Base-by-base conservation (phyloP, 2,113 vertebrate species). In the Regulus satrapa region DNA sequence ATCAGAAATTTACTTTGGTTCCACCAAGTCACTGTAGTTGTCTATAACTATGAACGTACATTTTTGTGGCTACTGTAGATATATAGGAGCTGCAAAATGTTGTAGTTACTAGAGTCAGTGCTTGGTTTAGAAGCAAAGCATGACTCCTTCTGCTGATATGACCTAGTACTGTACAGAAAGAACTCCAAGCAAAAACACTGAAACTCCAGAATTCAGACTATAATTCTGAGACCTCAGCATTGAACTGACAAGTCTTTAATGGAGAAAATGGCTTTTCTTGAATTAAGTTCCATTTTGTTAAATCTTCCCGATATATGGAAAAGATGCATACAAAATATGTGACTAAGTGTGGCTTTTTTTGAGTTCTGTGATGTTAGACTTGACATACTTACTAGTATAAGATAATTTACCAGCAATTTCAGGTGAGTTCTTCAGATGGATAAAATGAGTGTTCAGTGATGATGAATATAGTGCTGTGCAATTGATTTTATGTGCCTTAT, bases 401-500 rank as follows among this genome's bases (percentile, higher is more conserved):
- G 78, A 83, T 80, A 20, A 61, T 83, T 91, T 89, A 61, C 45
- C 56, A n/a, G 43, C 58, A 85, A 88, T 84, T 95, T 95, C 48
- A 92, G 62, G 23, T 93, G 51, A 86, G 31, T 80, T 54, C 48
- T 82, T 87, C 49, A 71, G 52, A 69, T 29, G 20, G 29, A 71
- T 89, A 62, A 62, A 79, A 43, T 55, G 59, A 76, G 6, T 58
- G 85, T 83, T 75, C 26, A 13, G 51, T 63, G 32, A 40, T 59
- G 14, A 71, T 78, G 13, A 75, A 49, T 91, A 31, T 58, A 74
- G 41, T 69, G 20, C 38, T 71, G 10, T 86, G 40, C 84, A 83
- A 78, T 21, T 87, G 31, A 73, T 86, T 93, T 86, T 69, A 41
- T 38, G 12, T 56, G 24, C 20, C 40, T 77, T 89, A 54, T 69